phyloP scores from a whole-genome alignment of 64 coral and sea anemone genomes.

The Montipora cactus region DNA sequence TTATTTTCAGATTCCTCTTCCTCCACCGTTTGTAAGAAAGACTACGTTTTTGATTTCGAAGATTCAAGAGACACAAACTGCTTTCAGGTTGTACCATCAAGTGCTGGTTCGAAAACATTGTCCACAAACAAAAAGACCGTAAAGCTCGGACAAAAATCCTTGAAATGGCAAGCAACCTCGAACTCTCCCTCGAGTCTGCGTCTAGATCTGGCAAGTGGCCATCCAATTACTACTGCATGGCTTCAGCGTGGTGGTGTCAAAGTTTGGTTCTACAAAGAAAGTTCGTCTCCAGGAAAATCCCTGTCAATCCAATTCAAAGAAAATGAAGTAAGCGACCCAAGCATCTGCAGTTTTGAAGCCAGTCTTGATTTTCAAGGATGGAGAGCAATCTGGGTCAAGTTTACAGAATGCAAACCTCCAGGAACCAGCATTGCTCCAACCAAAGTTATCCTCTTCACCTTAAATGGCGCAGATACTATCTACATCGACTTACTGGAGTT shows the following conservation, averaged over 20 bases:
- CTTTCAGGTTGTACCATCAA: neutral
- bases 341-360: neutral
- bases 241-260: conserved; percentile 14
- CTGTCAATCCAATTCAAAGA: neutral
- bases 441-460: neutral
- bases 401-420: conserved; percentile 42
- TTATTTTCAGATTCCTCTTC: neutral
- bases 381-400: conserved; percentile 76
- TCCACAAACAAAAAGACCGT: neutral
- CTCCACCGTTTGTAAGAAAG: neutral
- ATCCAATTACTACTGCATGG: neutral
- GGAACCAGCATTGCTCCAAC: neutral
- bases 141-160: neutral
- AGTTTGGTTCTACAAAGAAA: conserved; percentile 41
- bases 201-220: neutral
- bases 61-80: neutral
- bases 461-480: neutral
- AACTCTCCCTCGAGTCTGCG: neutral
- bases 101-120: neutral
- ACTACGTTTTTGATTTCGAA: neutral
- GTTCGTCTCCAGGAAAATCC: neutral
- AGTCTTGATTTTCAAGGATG: conserved; percentile 75
- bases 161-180: neutral
- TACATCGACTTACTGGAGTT: conserved; percentile 73
- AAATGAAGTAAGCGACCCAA: neutral